Conservation (phyloP, 2,113 vertebrate species). For the Alethe diademata region DNA sequence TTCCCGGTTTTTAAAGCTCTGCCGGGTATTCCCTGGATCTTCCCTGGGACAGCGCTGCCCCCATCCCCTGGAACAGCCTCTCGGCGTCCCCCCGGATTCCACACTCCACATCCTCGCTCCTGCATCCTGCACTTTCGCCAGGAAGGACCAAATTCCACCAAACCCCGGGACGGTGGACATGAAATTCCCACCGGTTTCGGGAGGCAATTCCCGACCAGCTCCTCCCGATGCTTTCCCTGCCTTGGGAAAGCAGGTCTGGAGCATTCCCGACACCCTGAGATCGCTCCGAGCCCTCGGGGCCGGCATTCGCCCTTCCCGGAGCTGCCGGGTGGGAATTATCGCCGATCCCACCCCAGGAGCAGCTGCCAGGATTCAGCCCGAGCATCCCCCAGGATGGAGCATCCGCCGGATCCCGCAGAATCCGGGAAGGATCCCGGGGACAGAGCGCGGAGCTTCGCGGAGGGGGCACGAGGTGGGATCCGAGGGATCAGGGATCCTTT, state of each 20-base stretch:
- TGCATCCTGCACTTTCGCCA: rapidly evolving
- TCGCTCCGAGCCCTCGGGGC: background rate
- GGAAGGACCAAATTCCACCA: background rate
- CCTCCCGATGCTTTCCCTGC: background rate
- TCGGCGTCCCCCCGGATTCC: rapidly evolving
- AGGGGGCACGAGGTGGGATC: background rate
- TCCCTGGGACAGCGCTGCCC: background rate
- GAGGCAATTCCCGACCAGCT: background rate
- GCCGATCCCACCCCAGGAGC: background rate
- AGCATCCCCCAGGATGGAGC: background rate
- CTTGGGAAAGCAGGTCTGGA: rapidly evolving
- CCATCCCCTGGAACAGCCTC: background rate
- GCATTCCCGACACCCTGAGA: rapidly evolving
- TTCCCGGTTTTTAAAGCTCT: background rate
- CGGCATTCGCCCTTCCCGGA: background rate
- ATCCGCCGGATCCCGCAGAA: background rate
- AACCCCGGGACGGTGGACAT: rapidly evolving
- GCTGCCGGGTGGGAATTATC: background rate
- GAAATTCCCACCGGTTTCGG: background rate
- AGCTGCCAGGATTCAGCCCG: rapidly evolving
- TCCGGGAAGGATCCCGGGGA: background rate
- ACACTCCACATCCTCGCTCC: rapidly evolving
- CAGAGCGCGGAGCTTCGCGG: background rate
- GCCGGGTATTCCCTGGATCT: background rate
- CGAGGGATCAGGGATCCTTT: background rate